phyloP scores from a whole-genome alignment of 2,113 vertebrate genomes.

The Hystrix brachyura region DNA sequence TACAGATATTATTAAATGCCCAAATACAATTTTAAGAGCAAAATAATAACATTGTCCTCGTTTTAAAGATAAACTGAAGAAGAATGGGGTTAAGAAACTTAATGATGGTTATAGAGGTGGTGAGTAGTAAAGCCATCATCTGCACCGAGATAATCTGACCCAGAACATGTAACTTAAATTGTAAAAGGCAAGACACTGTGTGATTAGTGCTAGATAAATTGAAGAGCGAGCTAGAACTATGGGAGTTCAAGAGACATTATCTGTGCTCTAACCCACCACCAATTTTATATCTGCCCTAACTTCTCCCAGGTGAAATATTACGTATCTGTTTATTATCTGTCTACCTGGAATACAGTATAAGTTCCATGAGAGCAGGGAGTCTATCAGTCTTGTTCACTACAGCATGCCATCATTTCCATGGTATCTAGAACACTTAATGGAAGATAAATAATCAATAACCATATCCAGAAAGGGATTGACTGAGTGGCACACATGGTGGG shows the following conservation, averaged over 20 bases:
- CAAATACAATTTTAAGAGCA: neutral
- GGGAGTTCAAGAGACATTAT: neutral
- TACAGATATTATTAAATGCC: neutral
- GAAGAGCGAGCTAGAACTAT: fast-evolving
- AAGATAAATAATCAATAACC: neutral
- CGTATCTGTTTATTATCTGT: neutral
- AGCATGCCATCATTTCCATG: neutral
- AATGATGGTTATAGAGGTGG: neutral
- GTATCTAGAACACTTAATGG: neutral
- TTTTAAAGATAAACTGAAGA: neutral
- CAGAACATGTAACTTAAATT: neutral
- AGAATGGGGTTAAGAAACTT: neutral
- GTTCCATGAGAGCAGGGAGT: neutral
- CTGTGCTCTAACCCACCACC: too few relatives aligned
- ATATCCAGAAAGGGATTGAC: fast-evolving
- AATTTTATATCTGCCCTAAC: neutral
- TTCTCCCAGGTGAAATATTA: neutral
- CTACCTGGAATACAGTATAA: neutral
- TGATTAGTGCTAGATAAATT: neutral
- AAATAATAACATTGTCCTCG: neutral
- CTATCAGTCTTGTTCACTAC: neutral
- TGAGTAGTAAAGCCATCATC: neutral
- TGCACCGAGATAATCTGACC: neutral
- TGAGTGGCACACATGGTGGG: fast-evolving
- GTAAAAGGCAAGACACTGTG: neutral